These are phyloP conservation scores for Chaunax sp. DNA, from an alignment of 2,797 vertebrate genomes.

Conservation along the genomic window DNA sequence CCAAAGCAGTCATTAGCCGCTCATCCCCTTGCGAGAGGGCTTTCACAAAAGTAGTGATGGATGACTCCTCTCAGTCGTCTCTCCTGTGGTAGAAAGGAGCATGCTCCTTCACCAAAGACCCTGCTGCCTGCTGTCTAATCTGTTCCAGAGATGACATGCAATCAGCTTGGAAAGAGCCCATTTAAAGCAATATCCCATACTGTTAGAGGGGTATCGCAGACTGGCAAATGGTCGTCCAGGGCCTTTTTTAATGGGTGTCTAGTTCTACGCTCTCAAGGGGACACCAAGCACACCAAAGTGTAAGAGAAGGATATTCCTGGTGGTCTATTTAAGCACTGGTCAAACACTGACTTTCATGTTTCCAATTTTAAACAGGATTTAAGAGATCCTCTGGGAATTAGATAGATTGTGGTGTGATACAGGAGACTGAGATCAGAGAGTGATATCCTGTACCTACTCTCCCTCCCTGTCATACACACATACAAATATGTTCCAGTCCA, in stretches of 20 bases:
- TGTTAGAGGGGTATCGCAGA: conserved; percentile 56
- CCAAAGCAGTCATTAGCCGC: conserved; percentile 72
- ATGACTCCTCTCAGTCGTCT: conserved; percentile 74
- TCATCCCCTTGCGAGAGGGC: conserved; percentile 47
- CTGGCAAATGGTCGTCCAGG: conserved; percentile 62
- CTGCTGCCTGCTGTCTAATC: conserved; percentile 68
- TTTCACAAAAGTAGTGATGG: conserved; percentile 73
- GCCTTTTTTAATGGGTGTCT: conserved; percentile 74
- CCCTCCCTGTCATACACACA: neutral
- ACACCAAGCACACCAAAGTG: conserved; percentile 28
- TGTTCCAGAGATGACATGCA: conserved; percentile 68
- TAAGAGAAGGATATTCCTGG: conserved; percentile 40
- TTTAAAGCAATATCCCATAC: conserved; percentile 66
- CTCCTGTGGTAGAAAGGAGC: conserved; percentile 70
- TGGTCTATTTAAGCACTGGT: conserved; percentile 64
- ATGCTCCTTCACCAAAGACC: conserved; percentile 60
- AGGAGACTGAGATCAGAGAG: conserved; percentile 37
- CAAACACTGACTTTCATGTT: conserved; percentile 59
- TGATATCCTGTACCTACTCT: conserved; percentile 4
- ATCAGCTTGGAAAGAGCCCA: conserved; percentile 63
- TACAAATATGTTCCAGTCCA: neutral
- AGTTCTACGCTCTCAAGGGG: conserved; percentile 52
- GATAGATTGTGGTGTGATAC: conserved; percentile 42
- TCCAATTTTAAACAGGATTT: conserved; percentile 67
- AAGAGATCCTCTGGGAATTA: conserved; percentile 39